Evolutionary conservation across 30 jellyfish, hydroid and myxozoan species (phyloP), one percentile per base, ranked within the genome.

Genomic region (Hydractinia echinata): DNA sequence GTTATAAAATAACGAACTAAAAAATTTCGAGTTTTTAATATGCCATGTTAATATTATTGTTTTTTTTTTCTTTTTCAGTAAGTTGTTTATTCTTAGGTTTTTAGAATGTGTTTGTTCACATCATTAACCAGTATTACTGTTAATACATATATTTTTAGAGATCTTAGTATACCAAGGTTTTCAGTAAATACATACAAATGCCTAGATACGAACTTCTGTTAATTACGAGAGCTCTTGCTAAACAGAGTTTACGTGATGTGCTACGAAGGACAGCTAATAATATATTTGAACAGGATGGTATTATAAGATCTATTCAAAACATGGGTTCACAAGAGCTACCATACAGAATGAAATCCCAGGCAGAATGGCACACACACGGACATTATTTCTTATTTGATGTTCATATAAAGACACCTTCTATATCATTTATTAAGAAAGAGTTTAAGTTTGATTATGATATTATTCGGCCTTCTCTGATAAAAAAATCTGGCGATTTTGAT

Each of bases 311-410:
- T 66, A 79, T 91, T 64, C 95, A 91, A 79, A 91, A 83, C 72
- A 87, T 91, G 8, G 97, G 97, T 4, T 93, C 86, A 62, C 97
- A 91, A 81, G 97, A 91, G 51, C 86, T 91, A 10, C 97, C 97
- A 15, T 85, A 85, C 68, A 83, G 76, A 55, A 91, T 91, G 95
- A 70, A 56, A 72, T 82, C 89, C 52, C 94, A 91, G 72, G 76
- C 97, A 10, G 95, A 84, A 76, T 81, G 84, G 83, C 94, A 87
- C 55, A 86, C 95, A 4, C 95, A 83, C 66, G 96, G 96, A 53
- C 80, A 88, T 89, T 92, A 92, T 71, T 85, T 92, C 77, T 76
- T 92, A 67, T 55, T 92, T 77, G 98, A 92, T 74, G 83, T 84
- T 76, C 85, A 81, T 60, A 52, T 86, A 9, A 55, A 87, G 55